Evolutionary conservation across 2,888 invertebrate genomes (phyloP).

Genomic region (Aplocera efformata): DNA sequence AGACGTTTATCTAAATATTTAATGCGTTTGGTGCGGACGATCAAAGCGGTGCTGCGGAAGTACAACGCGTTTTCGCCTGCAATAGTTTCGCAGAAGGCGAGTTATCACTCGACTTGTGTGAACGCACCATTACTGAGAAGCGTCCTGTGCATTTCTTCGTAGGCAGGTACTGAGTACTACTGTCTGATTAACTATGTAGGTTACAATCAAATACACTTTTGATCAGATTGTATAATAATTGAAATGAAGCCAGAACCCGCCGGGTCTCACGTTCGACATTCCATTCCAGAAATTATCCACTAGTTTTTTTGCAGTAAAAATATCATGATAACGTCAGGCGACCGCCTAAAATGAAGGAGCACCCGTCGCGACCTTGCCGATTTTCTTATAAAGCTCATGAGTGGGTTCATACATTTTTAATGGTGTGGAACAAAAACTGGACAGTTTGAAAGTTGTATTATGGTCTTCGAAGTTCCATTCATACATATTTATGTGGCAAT

Average conservation of each 20-base stretch:
- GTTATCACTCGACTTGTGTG: slow-evolving; percentile 44
- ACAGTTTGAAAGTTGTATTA: slow-evolving; percentile 60
- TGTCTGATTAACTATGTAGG: not conserved
- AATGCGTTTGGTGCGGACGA: slow-evolving; percentile 33
- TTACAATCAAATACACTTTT: too few relatives aligned
- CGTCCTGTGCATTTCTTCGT: slow-evolving; percentile 44
- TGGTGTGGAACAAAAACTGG: slow-evolving; percentile 63
- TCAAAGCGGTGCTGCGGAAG: slow-evolving; percentile 45
- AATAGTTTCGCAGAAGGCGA: slow-evolving; percentile 58
- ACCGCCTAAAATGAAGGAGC: slow-evolving; percentile 32
- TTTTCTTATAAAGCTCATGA: slow-evolving; percentile 39
- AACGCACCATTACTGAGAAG: slow-evolving; percentile 46
- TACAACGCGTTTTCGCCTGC: slow-evolving; percentile 49
- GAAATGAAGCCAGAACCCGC: too few relatives aligned
- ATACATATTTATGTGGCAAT: slow-evolving; percentile 73
- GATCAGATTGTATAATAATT: too few relatives aligned
- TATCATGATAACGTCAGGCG: slow-evolving; percentile 29
- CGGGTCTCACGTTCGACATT: slow-evolving; percentile 4
- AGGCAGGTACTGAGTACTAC: slow-evolving; percentile 9
- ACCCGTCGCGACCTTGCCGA: slow-evolving; percentile 39
- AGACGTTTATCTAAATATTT: slow-evolving; percentile 24
- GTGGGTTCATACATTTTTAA: slow-evolving; percentile 64
- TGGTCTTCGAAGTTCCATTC: slow-evolving; percentile 56
- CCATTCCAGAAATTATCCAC: slow-evolving; percentile 10
- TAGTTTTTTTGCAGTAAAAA: slow-evolving; percentile 27